A percentile compares a stretch with the other conserved stretches of the same genome.
Conservation (phyloP, 2,888 invertebrate genomes). For the Sinelater perroti region DNA sequence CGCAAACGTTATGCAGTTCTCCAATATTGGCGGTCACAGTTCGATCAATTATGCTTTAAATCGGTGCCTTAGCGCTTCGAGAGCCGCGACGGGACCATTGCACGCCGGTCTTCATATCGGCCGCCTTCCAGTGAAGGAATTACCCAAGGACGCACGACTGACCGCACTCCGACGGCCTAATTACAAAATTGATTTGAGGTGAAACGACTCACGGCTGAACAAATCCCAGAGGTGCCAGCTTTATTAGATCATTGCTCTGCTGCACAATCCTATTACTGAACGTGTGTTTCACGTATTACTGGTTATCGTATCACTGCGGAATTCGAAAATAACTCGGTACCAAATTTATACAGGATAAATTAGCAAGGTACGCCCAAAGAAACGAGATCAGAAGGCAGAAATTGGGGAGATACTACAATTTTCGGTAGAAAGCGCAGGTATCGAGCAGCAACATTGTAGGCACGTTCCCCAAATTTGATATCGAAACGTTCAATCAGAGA, state of each 20-base stretch:
- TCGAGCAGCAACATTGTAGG: no score
- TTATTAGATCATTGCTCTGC: constrained; percentile 58
- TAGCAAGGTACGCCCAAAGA: background rate
- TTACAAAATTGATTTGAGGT: constrained; percentile 59
- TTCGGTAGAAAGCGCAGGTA: no score
- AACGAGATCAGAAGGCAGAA: background rate
- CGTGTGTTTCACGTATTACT: constrained; percentile 39
- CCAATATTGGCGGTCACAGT: background rate
- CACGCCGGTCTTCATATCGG: constrained; percentile 42
- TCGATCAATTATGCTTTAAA: constrained; percentile 18
- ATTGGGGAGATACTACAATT: background rate
- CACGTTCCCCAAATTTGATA: no score
- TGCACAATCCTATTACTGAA: constrained; percentile 55
- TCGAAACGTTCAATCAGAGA: no score
- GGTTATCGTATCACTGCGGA: constrained; percentile 34
- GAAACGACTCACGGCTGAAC: constrained; percentile 55
- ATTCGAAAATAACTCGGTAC: constrained; percentile 30
- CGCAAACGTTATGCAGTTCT: constrained; percentile 8
- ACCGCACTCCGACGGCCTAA: constrained; percentile 52
- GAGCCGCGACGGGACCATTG: constrained; percentile 2
- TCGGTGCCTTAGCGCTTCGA: constrained; percentile 9
- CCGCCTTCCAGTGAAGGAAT: constrained; percentile 54
- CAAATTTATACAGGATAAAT: constrained; percentile 25
- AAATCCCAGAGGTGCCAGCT: constrained; percentile 54
- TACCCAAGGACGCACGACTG: constrained; percentile 51